Conservation (phyloP, 2,888 invertebrate genomes). For the Pecten maximus region DNA sequence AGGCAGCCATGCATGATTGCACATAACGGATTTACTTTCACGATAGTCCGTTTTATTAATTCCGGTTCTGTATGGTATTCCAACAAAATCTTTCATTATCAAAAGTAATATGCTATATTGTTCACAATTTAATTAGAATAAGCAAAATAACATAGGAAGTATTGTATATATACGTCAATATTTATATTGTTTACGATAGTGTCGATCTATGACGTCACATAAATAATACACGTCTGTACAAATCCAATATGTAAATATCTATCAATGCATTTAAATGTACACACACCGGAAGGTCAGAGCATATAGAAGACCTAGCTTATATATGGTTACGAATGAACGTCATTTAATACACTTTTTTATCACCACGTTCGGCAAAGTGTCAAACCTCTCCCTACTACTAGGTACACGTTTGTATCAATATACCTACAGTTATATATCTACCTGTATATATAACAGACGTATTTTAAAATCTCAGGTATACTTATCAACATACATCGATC, state of each 20-base stretch:
- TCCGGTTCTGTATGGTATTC: not conserved
- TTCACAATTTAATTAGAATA: not conserved
- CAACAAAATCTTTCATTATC: not conserved
- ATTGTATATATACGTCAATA: not conserved
- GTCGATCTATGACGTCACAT: not conserved
- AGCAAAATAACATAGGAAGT: not conserved
- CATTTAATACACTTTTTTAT: not conserved
- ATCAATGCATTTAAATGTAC: not conserved
- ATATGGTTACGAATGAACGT: not conserved
- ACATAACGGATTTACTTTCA: not conserved
- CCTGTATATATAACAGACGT: not conserved
- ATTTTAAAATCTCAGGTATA: not conserved
- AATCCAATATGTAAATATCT: not conserved
- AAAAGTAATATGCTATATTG: not conserved
- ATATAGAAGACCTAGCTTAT: not conserved
- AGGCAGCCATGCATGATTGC: not conserved
- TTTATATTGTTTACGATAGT: not conserved
- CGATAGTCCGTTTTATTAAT: not conserved
- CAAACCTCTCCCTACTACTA: not conserved
- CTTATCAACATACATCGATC: not conserved
- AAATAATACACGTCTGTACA: not conserved
- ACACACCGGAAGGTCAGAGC: not conserved
- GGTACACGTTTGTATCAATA: not conserved
- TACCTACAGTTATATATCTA: not conserved
- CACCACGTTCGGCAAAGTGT: not conserved